phyloP scores from a whole-genome alignment of 53 echinoderm and acorn worm genomes.

The Henricia sp. region DNA sequence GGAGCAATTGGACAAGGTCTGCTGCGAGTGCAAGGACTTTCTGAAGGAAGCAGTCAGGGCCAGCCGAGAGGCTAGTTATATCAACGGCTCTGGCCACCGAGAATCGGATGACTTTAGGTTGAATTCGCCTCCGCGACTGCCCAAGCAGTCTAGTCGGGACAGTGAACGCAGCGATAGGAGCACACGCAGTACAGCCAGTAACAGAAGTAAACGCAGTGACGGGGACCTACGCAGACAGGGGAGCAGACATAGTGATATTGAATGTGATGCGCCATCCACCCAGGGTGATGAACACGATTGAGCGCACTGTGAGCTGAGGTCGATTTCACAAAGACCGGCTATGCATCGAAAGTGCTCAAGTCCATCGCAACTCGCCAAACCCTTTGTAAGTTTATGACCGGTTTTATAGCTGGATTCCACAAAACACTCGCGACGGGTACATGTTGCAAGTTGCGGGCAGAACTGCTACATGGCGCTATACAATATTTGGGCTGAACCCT shows the following conservation, averaged over 20 bases:
- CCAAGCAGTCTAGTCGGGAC: slow-evolving; percentile 11
- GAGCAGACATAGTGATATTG: slow-evolving; percentile 31
- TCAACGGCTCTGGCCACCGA: slow-evolving; percentile 33
- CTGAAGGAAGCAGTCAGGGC: slow-evolving; percentile 72
- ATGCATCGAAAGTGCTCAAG: no score
- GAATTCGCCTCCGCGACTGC: slow-evolving; percentile 27
- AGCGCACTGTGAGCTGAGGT: no score
- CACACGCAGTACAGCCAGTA: not conserved
- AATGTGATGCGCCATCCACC: not conserved
- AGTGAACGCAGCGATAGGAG: slow-evolving; percentile 20
- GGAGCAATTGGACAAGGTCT: slow-evolving; percentile 80
- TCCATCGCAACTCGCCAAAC: no score
- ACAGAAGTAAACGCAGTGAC: not conserved
- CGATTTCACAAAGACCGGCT: no score
- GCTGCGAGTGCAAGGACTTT: slow-evolving; percentile 87
- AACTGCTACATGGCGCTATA: no score
- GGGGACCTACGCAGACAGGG: not conserved
- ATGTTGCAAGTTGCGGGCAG: no score
- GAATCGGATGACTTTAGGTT: slow-evolving; percentile 49
- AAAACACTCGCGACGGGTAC: no score
- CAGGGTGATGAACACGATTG: no score
- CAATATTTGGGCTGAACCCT: no score
- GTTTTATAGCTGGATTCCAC: no score
- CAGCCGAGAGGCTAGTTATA: slow-evolving; percentile 29
- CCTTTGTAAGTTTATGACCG: no score